Evolutionary conservation across 2,888 invertebrate species (phyloP).

Genomic region (Leptogaster cylindrica): DNA sequence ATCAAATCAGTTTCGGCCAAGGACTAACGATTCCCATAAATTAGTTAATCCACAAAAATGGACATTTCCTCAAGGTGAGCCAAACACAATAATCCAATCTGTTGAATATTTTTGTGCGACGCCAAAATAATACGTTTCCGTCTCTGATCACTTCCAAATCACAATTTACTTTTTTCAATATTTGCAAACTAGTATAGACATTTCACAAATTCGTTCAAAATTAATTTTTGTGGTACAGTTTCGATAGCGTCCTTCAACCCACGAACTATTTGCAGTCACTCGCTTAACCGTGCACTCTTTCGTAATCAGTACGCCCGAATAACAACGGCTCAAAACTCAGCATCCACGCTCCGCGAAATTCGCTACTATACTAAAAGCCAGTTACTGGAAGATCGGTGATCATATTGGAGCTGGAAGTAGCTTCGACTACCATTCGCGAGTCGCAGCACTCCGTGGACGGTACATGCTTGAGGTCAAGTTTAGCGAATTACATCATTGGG

Average conservation of each 20-base stretch:
- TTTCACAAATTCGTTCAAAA: background rate
- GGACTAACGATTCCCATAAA: slow-evolving; percentile 34
- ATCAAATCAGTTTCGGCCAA: slow-evolving; percentile 6
- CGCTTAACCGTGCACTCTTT: background rate
- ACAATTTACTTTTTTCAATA: too few relatives aligned
- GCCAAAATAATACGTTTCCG: slow-evolving; percentile 26
- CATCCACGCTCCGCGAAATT: slow-evolving; percentile 47
- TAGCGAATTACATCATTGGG: slow-evolving; percentile 44
- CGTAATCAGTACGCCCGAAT: background rate
- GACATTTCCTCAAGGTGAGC: slow-evolving; percentile 44
- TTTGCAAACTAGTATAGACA: too few relatives aligned
- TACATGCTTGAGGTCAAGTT: slow-evolving; percentile 47
- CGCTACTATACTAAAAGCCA: slow-evolving; percentile 46
- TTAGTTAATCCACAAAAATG: slow-evolving; percentile 46
- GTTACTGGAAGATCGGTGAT: slow-evolving; percentile 38
- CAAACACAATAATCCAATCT: slow-evolving; percentile 31
- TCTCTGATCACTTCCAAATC: slow-evolving; percentile 22
- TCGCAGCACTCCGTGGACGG: background rate
- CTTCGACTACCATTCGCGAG: slow-evolving; percentile 5
- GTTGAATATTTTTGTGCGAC: slow-evolving; percentile 18
- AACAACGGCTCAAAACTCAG: slow-evolving; percentile 18
- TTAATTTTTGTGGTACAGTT: background rate
- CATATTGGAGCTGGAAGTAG: too few relatives aligned
- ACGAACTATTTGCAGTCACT: background rate
- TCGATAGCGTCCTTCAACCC: background rate